These are phyloP conservation scores for Battus philenor DNA, from an alignment of 1,140 invertebrate species.

Conservation along the genomic window DNA sequence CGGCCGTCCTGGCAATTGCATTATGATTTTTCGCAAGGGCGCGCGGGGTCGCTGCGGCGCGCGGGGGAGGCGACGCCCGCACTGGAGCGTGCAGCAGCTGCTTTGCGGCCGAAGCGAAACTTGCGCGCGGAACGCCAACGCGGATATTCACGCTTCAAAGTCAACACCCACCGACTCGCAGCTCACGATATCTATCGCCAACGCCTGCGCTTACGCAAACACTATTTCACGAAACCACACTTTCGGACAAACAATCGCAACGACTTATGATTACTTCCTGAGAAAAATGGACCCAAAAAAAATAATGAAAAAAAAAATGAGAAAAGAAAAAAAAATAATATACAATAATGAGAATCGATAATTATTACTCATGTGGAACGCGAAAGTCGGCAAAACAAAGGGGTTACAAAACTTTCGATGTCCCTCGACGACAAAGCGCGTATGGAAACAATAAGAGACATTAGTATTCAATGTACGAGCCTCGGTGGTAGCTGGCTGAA, in stretches of 20 bases:
- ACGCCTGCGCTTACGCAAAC: too few relatives aligned
- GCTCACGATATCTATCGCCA: background rate
- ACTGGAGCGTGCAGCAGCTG: conserved; percentile 65
- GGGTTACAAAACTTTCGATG: conserved; percentile 63
- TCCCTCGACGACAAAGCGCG: conserved; percentile 35
- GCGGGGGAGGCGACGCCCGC: conserved; percentile 53
- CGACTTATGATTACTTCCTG: too few relatives aligned
- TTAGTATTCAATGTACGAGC: conserved; percentile 56
- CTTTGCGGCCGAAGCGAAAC: conserved; percentile 45
- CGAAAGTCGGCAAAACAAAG: conserved; percentile 23
- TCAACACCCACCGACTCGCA: background rate
- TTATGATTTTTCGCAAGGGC: conserved; percentile 75
- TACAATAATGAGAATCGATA: too few relatives aligned
- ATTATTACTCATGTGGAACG: too few relatives aligned
- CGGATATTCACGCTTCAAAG: conserved; percentile 22
- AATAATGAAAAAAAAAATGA: too few relatives aligned
- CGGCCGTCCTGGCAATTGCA: conserved; percentile 72
- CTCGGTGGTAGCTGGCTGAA: conserved; percentile 44
- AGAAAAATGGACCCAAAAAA: too few relatives aligned
- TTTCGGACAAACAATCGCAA: too few relatives aligned
- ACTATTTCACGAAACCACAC: too few relatives aligned
- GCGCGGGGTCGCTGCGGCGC: conserved; percentile 48
- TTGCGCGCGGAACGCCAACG: conserved; percentile 29
- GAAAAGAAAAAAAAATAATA: too few relatives aligned
- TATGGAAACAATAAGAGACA: conserved; percentile 44